Conservation (phyloP, 2,888 invertebrate species). For the Euzophera pinguis region DNA sequence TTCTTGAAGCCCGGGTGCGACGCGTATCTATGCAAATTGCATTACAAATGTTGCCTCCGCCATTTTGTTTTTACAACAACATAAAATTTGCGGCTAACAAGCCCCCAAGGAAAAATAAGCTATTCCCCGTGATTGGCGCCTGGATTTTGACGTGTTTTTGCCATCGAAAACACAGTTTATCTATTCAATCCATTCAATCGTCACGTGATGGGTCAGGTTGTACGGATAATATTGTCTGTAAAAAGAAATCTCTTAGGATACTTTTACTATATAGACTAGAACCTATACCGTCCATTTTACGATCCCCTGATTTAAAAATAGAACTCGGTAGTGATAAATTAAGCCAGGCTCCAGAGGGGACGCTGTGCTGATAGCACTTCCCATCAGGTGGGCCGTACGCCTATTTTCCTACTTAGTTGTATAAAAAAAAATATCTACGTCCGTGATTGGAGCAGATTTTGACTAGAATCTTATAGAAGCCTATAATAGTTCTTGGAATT, state of each 20-base stretch:
- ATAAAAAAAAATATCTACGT: no score
- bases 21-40: slow-evolving; percentile 70
- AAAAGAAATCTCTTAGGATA: not conserved
- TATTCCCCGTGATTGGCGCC: slow-evolving; percentile 18
- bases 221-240: not conserved
- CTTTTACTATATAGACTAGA: not conserved
- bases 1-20: slow-evolving; percentile 45
- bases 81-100: slow-evolving; percentile 37
- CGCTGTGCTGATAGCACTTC: no score
- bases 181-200: not conserved
- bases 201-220: not conserved
- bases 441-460: no score
- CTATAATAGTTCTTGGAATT: no score
- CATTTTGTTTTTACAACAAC: slow-evolving; percentile 52
- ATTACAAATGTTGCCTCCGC: slow-evolving; percentile 44
- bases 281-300: no score
- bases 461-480: no score
- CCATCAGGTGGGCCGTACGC: no score
- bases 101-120: slow-evolving; percentile 19
- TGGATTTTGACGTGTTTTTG: slow-evolving; percentile 13
- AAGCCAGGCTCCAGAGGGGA: no score
- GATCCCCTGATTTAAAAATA: no score
- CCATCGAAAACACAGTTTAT: not conserved
- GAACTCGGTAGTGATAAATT: no score
- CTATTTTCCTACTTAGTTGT: no score